These are phyloP conservation scores for Ammodytes marinus DNA, from an alignment of 2,113 vertebrate genomes.

Conservation along the genomic window DNA sequence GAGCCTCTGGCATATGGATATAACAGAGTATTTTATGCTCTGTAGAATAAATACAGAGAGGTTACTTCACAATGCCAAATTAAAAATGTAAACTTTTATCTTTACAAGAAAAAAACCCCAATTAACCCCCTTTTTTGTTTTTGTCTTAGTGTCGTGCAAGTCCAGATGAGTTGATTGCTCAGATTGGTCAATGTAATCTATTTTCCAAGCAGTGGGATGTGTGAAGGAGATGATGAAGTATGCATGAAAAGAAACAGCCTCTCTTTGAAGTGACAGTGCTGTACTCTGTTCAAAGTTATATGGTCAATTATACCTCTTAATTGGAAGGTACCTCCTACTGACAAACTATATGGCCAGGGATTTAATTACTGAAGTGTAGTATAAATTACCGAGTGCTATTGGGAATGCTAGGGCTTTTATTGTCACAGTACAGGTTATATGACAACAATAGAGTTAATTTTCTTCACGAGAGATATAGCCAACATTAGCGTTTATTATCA, in stretches of 20 bases:
- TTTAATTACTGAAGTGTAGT: constrained; percentile 68
- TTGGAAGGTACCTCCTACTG: constrained; percentile 63
- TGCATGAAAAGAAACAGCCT: constrained; percentile 50
- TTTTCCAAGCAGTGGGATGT: constrained; percentile 51
- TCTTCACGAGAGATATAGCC: constrained; percentile 40
- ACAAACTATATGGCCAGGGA: constrained; percentile 56
- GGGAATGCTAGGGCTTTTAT: constrained; percentile 64
- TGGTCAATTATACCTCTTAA: constrained; percentile 74
- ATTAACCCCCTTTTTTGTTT: constrained; percentile 6
- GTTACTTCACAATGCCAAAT: constrained; percentile 78
- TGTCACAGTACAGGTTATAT: constrained; percentile 59
- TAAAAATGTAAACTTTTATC: constrained; percentile 47
- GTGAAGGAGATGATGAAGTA: constrained; percentile 62
- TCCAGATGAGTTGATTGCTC: constrained; percentile 65
- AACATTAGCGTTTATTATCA: constrained; percentile 58
- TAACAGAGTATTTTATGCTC: constrained; percentile 78
- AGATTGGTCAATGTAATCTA: constrained; percentile 71
- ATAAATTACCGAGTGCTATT: constrained; percentile 39
- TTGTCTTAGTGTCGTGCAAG: constrained; percentile 32
- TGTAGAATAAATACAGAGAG: constrained; percentile 65
- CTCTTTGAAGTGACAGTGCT: constrained; percentile 24
- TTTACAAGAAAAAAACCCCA: constrained; percentile 34
- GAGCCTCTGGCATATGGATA: constrained; percentile 70
- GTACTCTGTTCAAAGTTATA: constrained; percentile 62
- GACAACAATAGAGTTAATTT: constrained; percentile 54